These are phyloP conservation scores for Dendrophyllia cribrosa DNA, from an alignment of 64 coral and sea anemone genomes.

Conservation along the genomic window DNA sequence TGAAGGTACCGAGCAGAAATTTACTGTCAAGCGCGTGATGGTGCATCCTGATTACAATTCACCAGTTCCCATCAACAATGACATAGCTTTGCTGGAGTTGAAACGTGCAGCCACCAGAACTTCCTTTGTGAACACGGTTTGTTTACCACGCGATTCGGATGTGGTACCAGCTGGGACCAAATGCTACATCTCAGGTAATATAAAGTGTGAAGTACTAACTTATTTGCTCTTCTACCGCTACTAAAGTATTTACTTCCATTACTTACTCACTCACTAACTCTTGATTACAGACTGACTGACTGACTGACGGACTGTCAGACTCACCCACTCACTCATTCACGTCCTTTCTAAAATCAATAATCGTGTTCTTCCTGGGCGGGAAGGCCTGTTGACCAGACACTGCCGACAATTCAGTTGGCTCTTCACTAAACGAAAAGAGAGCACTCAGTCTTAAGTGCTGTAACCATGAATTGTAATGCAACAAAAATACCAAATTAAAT, in stretches of 20 bases:
- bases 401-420: too few relatives aligned
- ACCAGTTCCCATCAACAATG: constrained; percentile 26
- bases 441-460: too few relatives aligned
- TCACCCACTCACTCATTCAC: too few relatives aligned
- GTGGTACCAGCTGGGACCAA: constrained; percentile 56
- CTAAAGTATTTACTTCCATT: too few relatives aligned
- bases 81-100: constrained; percentile 54
- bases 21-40: constrained; percentile 26
- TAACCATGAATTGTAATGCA: neutral
- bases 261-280: too few relatives aligned
- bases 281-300: too few relatives aligned
- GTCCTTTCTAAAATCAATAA: too few relatives aligned
- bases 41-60: constrained; percentile 46
- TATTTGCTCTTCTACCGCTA: neutral
- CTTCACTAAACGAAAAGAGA: too few relatives aligned
- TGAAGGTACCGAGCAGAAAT: constrained; percentile 38
- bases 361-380: too few relatives aligned
- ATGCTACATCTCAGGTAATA: constrained; percentile 72
- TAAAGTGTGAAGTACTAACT: too few relatives aligned
- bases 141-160: constrained; percentile 60
- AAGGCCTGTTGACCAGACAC: too few relatives aligned
- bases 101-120: constrained; percentile 13
- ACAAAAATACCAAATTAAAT: neutral
- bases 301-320: too few relatives aligned
- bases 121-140: constrained; percentile 64